These are phyloP conservation scores for Rhombomys opimus DNA, from an alignment of 2,113 vertebrate genomes.

Conservation along the genomic window DNA sequence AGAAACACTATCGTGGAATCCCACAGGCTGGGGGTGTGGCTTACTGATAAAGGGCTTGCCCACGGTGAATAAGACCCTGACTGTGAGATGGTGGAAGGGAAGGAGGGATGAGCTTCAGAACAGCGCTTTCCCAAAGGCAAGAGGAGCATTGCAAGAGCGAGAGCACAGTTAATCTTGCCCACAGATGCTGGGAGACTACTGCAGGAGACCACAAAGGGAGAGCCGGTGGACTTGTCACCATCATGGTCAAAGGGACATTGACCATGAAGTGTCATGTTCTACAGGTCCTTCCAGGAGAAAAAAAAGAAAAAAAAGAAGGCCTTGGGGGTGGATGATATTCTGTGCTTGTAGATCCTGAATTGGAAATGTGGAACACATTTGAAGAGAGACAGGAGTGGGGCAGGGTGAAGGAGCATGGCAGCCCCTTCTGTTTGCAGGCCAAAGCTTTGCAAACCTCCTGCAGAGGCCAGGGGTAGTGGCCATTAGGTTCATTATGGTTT, in stretches of 20 bases:
- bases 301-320: background rate
- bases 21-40: background rate
- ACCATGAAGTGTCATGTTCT: background rate
- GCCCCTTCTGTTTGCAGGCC: background rate
- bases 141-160: background rate
- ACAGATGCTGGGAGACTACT: background rate
- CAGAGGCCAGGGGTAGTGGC: background rate
- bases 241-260: background rate
- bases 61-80: background rate
- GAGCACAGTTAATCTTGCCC: background rate
- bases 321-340: background rate
- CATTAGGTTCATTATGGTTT: background rate
- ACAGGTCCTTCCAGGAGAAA: background rate
- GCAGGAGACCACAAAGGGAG: background rate
- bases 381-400: background rate
- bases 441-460: background rate
- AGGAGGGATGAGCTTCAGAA: background rate
- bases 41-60: background rate
- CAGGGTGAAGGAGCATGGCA: background rate
- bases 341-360: background rate
- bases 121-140: background rate
- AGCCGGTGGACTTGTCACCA: background rate
- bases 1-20: background rate
- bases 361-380: background rate
- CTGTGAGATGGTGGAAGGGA: background rate